Evolutionary conservation across 2,797 vertebrate species (phyloP), one percentile per base, ranked within the genome.

Genomic region (Lutjanus campechanus): DNA sequence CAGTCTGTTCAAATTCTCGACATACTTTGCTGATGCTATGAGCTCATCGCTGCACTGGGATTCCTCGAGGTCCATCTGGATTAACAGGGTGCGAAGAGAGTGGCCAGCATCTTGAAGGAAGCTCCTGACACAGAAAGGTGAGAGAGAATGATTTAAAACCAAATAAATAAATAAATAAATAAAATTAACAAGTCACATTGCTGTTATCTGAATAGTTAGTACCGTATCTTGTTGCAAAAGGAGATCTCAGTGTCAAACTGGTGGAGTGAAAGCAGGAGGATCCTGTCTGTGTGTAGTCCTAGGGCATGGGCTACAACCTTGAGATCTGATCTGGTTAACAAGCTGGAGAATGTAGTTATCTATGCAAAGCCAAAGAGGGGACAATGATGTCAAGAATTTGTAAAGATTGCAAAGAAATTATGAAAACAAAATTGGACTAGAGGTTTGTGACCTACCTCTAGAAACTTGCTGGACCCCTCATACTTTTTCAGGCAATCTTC

Each of bases 241-340:
- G 95, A 95, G 46, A 88, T 86, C 69, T 96, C 95, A 1, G 95
- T 96, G 82, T 96, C 95, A 87, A 96, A 96, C 88, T 96, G 95
- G 83, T 96, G 95, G 40, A 96, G 90, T 0, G 93, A 96, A 7
- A 96, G 90, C 58, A 96, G 83, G n/a, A 93, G 91, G 63, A 95
- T 81, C 20, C 61, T 67, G 20, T 92, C 79, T 0, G 70, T 82
- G 2, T 85, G 81, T 44, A 95, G 74, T 54, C 84, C 88, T 9
- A 96, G 76, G 47, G 88, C 78, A 0, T 83, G 82, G 20, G 90
- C 86, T 54, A 95, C 19, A 16, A 73, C 76, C 40, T 73, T 92
- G 20, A 95, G 66, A 61, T 96, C 95, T 41, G 85, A 85, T 86
- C 86, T 91, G 49, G 95, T 96, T 44, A 96, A 88, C 87, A 96